Evolutionary conservation across 1,140 invertebrate species (phyloP), one percentile per base, ranked within the genome.

Genomic region (Aphaenogaster ashmeadi): DNA sequence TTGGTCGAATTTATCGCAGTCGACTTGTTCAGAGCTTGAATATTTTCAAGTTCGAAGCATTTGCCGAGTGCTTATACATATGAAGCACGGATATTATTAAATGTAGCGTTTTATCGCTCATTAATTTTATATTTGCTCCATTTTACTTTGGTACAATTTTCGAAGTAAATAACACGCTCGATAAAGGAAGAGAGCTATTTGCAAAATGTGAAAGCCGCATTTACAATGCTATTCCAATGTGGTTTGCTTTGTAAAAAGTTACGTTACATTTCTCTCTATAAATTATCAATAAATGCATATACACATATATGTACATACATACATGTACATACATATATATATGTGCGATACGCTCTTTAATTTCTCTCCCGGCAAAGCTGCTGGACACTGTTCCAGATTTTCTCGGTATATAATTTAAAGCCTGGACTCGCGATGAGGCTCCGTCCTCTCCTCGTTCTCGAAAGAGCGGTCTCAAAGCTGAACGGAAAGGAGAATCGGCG

Each of bases 401-500:
- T 18, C 69, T 84, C 54, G 27, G 21, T 27, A 18, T 27, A 18
- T 36, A n/a, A 50, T 83, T 84, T 75, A 36, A 54, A 60, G 47
- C 18, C n/a, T 41, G 38, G 71, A 47, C 13, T 44, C 80, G 33
- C 69, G 54, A 38, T 7, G 69, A 75, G 79, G 15, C 38, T 56
- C 54, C 54, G 41, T 44, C 11, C 77, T 60, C 36, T 50, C 11
- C 47, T 9, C 36, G 8, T 13, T 78, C 27, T 2, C 21, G n/a
- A 38, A 69, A 38, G 33, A 56, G 27, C 13, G 69, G 8, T 27
- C 67, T 80, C 78, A 41, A 54, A 80, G 47, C 62, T 27, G 60
- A 90, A 89, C 4, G 77, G 36, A 72, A 87, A 87, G 58, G 79
- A 84, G 89, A 87, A 87, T 90, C 78, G 89, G 88, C 75, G 69